Conservation (phyloP, 2,888 invertebrate species). For the Chymomyza procnemis region DNA sequence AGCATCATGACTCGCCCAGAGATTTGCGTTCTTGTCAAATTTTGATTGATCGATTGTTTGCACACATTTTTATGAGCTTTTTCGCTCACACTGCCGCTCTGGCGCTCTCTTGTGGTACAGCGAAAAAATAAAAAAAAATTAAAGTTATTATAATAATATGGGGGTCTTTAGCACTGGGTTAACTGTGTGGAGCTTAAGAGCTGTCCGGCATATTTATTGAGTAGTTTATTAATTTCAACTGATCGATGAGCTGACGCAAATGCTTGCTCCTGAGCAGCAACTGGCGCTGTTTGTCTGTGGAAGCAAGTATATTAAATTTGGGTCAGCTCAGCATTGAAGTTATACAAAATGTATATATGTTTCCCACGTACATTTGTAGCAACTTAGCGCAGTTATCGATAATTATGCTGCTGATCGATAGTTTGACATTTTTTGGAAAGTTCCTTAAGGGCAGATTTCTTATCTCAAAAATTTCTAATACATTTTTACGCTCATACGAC, state of each 20-base stretch:
- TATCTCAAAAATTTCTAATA: no score
- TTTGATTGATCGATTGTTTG: conserved; percentile 73
- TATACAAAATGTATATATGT: neutral
- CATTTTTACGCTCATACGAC: no score
- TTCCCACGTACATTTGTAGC: no score
- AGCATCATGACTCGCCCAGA: conserved; percentile 9
- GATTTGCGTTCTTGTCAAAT: conserved; percentile 60
- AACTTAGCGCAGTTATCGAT: no score
- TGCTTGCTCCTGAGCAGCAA: neutral
- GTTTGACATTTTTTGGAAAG: no score
- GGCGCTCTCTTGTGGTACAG: neutral
- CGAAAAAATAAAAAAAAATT: no score
- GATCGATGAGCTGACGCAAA: conserved; percentile 56
- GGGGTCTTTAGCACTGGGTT: neutral
- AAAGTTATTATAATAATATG: neutral
- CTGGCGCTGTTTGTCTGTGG: conserved; percentile 25
- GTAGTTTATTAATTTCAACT: conserved; percentile 72
- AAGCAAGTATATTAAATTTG: conserved; percentile 23
- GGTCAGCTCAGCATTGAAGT: neutral
- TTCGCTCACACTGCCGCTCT: conserved; percentile 10
- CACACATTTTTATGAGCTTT: conserved; percentile 70
- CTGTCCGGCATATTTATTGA: conserved; percentile 63
- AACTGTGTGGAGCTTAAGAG: no score
- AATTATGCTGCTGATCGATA: no score
- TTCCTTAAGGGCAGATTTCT: no score